A percentile compares a stretch with the other conserved stretches of the same genome.
Conservation (phyloP, 2,888 invertebrate species). For the Spodoptera picta region DNA sequence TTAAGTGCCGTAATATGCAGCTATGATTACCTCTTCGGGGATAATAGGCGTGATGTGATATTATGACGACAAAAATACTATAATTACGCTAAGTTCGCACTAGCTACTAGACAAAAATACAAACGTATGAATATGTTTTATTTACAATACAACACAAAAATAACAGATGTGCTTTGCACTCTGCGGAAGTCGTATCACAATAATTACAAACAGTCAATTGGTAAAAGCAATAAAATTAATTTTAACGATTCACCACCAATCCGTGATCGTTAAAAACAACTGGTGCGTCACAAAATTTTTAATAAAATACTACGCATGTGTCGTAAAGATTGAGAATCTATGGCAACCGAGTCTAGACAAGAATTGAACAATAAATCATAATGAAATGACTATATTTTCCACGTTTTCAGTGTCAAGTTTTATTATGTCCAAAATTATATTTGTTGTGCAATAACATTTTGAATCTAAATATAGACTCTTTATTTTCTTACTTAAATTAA, state of each 20-base stretch:
- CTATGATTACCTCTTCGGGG: too few relatives aligned
- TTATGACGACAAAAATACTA: too few relatives aligned
- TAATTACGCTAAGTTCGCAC: too few relatives aligned
- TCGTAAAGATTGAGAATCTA: background rate
- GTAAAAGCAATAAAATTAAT: slow-evolving; percentile 4
- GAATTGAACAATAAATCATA: slow-evolving; percentile 10
- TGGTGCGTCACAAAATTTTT: background rate
- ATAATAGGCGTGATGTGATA: too few relatives aligned
- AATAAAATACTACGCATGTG: slow-evolving; percentile 1
- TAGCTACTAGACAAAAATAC: too few relatives aligned
- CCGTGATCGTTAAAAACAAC: background rate
- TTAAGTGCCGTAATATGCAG: too few relatives aligned
- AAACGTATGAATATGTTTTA: too few relatives aligned
- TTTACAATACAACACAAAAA: too few relatives aligned
- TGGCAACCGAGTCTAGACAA: background rate
- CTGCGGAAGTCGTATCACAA: background rate
- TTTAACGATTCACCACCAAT: slow-evolving; percentile 2
- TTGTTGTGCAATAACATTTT: background rate
- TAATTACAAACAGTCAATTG: slow-evolving; percentile 2
- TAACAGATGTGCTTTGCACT: background rate
- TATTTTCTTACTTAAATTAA: background rate
- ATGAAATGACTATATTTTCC: background rate
- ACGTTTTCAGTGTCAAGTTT: background rate
- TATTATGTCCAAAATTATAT: too few relatives aligned
- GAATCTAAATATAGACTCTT: background rate